These are phyloP conservation scores for Archocentrus centrarchus DNA, from an alignment of 2,113 vertebrate genomes.

Conservation along the genomic window DNA sequence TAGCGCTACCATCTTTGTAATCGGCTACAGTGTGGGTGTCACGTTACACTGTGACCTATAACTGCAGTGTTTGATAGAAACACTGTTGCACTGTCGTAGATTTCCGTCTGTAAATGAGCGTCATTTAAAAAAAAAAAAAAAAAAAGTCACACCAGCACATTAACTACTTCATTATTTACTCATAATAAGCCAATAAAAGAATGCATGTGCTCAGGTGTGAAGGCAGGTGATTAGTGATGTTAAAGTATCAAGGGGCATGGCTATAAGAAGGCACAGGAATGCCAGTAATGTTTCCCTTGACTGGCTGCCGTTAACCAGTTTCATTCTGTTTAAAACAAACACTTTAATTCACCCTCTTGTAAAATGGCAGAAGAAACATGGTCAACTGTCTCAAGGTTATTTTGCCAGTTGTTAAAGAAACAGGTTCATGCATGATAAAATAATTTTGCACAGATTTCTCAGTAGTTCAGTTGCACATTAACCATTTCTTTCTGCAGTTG, in stretches of 20 bases:
- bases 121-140: neutral
- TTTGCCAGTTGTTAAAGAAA: neutral
- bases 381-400: neutral
- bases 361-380: neutral
- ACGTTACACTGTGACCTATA: constrained; percentile 39
- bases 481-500: neutral
- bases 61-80: neutral
- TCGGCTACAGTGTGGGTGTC: constrained; percentile 48
- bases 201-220: constrained; percentile 47
- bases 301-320: constrained; percentile 23
- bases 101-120: neutral
- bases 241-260: constrained; percentile 65
- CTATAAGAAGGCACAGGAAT: constrained; percentile 71
- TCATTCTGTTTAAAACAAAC: neutral
- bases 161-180: neutral
- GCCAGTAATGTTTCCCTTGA: constrained; percentile 55
- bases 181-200: neutral
- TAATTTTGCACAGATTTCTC: neutral
- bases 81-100: neutral
- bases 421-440: neutral
- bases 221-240: constrained; percentile 60
- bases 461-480: neutral
- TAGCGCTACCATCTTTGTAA: constrained; percentile 59
- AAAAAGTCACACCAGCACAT: neutral
- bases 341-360: neutral